Evolutionary conservation across 2,797 vertebrate species (phyloP), one percentile per base, ranked within the genome.

Genomic region (Myotis pilosus): DNA sequence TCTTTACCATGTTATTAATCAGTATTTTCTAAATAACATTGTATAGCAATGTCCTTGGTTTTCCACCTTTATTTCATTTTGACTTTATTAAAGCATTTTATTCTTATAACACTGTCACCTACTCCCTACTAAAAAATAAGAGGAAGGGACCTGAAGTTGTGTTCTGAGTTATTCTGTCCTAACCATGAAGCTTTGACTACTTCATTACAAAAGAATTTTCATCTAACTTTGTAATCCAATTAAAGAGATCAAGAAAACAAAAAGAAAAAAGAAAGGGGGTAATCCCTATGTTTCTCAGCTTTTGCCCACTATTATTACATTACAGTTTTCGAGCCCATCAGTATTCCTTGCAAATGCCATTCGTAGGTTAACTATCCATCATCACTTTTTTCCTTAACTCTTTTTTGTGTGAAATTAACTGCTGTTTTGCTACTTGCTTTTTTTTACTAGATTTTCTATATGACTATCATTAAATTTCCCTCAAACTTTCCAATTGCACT

Each of bases 141-240:
- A 20, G 6, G 13, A 44, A 22, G 62, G 36, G 44, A 91, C 62
- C 9, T 51, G 17, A 94, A 94, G 33, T 84, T 74, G 75, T 16
- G 11, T 68, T 94, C 8, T 49, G 60, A 5, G 41, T 84, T 87
- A 84, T 76, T 72, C 81, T 95, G 88, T 19, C 86, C 20, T 33
- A 79, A 79, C 28, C 41, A 87, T 19, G 57, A 95, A 76, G 25
- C 22, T 94, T 78, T 91, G 80, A 78, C 71, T 86, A 87, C 75
- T 53, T 93, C 68, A 19, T 64, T 64, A 30, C 55, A 89, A 62
- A 71, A 64, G 81, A 92, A 68, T 92, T 94, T 88, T 82, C 88
- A 81, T 16, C 11, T 84, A 95, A 94, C 57, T 44, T 95, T 85
- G 66, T 51, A 69, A 97, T 97, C 94, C 87, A 94, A 91, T 95